Evolutionary conservation across 1,140 invertebrate genomes (phyloP).

Genomic region (Pogonognathellus flavescens): DNA sequence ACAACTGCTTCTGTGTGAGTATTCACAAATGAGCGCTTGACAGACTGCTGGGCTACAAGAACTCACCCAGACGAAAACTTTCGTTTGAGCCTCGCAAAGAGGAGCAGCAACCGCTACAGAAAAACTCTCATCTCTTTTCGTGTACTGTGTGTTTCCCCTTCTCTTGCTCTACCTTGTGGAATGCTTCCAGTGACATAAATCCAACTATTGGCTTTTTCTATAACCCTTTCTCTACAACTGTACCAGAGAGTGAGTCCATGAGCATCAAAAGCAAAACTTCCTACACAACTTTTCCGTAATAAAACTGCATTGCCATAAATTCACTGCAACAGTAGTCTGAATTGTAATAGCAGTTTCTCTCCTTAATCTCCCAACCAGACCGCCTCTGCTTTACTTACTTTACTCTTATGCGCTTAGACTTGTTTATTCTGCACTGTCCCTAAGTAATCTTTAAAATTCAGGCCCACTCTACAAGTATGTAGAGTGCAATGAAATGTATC

Average conservation of each 20-base stretch:
- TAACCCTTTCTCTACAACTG: background rate
- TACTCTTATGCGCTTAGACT: too few relatives aligned
- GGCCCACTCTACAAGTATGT: background rate
- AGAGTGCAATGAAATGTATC: too few relatives aligned
- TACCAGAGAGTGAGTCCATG: background rate
- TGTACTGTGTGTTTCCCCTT: conserved; percentile 3
- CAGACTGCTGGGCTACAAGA: conserved; percentile 20
- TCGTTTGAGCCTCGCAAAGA: background rate
- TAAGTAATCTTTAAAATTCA: conserved; percentile 10
- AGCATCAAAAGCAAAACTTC: background rate
- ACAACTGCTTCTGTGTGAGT: background rate
- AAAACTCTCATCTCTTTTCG: background rate
- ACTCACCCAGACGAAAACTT: conserved; percentile 7
- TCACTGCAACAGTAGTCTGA: background rate
- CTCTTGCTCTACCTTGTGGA: conserved; percentile 19
- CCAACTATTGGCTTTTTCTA: background rate
- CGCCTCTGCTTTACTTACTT: too few relatives aligned
- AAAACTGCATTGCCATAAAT: background rate
- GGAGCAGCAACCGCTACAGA: conserved; percentile 15
- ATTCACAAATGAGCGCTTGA: conserved; percentile 34
- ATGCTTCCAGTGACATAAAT: conserved; percentile 1
- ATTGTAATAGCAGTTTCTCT: background rate
- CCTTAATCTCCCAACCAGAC: too few relatives aligned
- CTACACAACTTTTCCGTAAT: background rate
- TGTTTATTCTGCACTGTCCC: background rate